A percentile compares a stretch with the other conserved stretches of the same genome.
phyloP scores from a whole-genome alignment of 2,888 invertebrate genomes.

The Drosophila histrio region DNA sequence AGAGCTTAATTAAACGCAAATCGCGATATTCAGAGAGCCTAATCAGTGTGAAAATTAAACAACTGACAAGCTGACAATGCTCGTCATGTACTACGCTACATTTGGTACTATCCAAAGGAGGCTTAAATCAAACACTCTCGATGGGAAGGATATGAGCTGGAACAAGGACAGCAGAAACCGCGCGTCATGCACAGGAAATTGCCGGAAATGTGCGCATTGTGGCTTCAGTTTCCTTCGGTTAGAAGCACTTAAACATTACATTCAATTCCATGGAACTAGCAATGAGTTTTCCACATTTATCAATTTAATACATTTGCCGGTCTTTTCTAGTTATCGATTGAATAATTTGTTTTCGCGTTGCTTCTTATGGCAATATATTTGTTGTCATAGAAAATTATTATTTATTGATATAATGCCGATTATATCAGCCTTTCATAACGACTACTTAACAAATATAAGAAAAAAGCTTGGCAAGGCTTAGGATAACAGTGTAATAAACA shows the following conservation, averaged over 20 bases:
- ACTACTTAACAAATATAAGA: background rate
- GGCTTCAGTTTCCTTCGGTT: conserved; percentile 24
- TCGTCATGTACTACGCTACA: conserved; percentile 63
- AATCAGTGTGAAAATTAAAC: conserved; percentile 26
- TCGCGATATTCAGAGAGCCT: background rate
- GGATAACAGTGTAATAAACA: background rate
- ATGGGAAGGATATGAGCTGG: background rate
- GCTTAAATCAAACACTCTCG: conserved; percentile 28
- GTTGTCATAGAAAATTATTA: background rate
- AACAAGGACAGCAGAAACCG: conserved; percentile 1
- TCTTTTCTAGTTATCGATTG: background rate
- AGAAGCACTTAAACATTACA: conserved; percentile 22
- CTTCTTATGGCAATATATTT: background rate
- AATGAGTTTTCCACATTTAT: background rate
- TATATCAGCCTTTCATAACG: background rate
- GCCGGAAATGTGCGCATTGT: conserved; percentile 50
- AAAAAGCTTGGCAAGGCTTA: background rate
- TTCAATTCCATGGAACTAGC: background rate
- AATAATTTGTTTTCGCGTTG: background rate
- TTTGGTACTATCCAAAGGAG: conserved; percentile 43
- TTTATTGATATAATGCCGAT: background rate
- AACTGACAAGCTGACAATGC: conserved; percentile 52
- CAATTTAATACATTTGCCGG: background rate
- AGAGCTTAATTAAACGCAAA: conserved; percentile 31
- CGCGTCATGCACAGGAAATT: conserved; percentile 45